Percentiles rank a stretch among this genome's conserved stretches.
These are phyloP conservation scores for Dexiosoma caninum DNA, from an alignment of 2,888 invertebrate species.

Conservation along the genomic window DNA sequence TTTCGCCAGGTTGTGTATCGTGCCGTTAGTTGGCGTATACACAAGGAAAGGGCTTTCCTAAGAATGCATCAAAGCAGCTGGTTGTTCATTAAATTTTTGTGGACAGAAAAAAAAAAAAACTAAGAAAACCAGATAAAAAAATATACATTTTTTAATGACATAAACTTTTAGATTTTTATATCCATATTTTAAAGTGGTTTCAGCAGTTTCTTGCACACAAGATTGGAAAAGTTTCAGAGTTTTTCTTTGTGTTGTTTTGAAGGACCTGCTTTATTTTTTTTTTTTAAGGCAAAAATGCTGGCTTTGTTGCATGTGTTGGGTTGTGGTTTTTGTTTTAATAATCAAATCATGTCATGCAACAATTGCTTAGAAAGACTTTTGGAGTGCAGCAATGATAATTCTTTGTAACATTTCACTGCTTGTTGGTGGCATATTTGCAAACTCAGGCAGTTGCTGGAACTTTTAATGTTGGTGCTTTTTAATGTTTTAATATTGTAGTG, in stretches of 20 bases:
- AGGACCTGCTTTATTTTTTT: conserved; percentile 5
- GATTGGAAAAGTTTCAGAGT: conserved; percentile 46
- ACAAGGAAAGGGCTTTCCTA: conserved; percentile 56
- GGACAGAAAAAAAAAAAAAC: not conserved
- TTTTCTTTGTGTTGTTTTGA: conserved; percentile 13
- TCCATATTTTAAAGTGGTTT: conserved; percentile 12
- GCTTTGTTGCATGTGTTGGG: conserved; percentile 27
- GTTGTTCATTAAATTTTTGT: conserved; percentile 28
- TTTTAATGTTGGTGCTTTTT: conserved; percentile 38
- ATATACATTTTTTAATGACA: conserved; percentile 54
- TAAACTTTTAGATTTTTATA: conserved; percentile 46
- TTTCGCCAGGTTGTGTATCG: conserved; percentile 12
- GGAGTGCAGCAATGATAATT: conserved; percentile 59
- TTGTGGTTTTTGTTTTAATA: conserved; percentile 27
- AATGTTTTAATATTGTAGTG: conserved; percentile 44
- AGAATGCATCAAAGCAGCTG: conserved; percentile 37
- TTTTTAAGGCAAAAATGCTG: not conserved
- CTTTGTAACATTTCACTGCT: conserved; percentile 46
- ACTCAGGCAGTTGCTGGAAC: not conserved
- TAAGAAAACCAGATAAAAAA: no score
- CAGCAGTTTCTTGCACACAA: not conserved
- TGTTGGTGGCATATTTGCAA: conserved; percentile 7
- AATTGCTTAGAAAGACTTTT: conserved; percentile 50
- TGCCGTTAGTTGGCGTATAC: conserved; percentile 16
- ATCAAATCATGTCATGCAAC: conserved; percentile 62